phyloP scores from a whole-genome alignment of 2,797 vertebrate species.

The Pseudotriccus pelzelni region DNA sequence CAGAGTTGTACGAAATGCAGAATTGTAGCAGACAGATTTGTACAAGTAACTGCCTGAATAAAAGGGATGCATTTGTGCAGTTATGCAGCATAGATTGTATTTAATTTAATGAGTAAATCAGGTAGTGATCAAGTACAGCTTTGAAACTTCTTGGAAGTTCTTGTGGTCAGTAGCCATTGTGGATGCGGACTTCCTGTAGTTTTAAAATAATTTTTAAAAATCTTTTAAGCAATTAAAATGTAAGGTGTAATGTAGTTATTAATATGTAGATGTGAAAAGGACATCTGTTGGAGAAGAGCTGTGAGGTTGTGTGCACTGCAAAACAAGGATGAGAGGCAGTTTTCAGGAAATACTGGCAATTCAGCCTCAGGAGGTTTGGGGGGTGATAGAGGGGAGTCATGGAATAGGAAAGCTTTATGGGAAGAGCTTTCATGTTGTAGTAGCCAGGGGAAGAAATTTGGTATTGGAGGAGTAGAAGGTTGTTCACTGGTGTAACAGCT shows the following conservation, averaged over 20 bases:
- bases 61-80: fast-evolving
- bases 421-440: background rate
- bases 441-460: background rate
- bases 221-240: background rate
- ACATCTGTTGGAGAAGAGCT: background rate
- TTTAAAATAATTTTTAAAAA: background rate
- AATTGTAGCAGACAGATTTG: background rate
- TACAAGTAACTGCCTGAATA: background rate
- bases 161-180: background rate
- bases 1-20: background rate
- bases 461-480: background rate
- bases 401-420: background rate
- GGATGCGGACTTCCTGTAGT: background rate
- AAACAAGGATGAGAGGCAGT: background rate
- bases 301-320: background rate
- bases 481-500: background rate
- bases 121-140: background rate
- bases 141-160: background rate
- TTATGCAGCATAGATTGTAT: background rate
- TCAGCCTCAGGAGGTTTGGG: background rate
- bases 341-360: background rate
- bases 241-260: background rate
- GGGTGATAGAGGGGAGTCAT: background rate
- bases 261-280: background rate
- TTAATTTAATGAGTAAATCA: background rate